These are phyloP conservation scores for Anas georgica DNA, from an alignment of 2,797 vertebrate species.

Conservation along the genomic window DNA sequence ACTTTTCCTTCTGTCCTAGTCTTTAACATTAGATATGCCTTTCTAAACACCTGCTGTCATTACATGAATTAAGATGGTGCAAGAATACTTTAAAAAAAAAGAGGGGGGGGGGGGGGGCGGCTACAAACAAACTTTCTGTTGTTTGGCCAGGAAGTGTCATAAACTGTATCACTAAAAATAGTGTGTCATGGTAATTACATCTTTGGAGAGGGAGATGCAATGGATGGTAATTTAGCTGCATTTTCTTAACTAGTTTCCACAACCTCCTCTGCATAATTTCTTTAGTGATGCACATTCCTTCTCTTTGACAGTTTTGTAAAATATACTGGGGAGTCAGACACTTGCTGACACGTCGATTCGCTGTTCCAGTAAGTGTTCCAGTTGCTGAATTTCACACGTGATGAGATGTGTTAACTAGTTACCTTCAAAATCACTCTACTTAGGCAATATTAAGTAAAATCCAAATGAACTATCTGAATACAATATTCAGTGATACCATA, in stretches of 20 bases:
- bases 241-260: background rate
- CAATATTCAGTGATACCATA: background rate
- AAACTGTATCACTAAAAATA: background rate
- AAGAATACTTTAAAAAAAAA: background rate
- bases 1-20: background rate
- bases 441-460: background rate
- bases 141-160: background rate
- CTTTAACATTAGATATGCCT: background rate
- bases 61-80: background rate
- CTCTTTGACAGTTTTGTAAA: background rate
- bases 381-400: background rate
- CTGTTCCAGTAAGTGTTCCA: background rate
- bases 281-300: background rate
- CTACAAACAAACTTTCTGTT: background rate
- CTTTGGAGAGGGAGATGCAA: background rate
- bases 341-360: background rate
- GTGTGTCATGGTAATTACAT: background rate
- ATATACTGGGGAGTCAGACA: accelerated
- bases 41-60: background rate
- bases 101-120: too few relatives aligned
- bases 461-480: background rate
- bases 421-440: background rate
- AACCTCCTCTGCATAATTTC: background rate
- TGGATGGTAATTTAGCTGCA: background rate
- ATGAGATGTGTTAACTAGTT: background rate